These are phyloP conservation scores for Parazoanthus atlanticus DNA, from an alignment of 92 coral and sea anemone species.

Conservation along the genomic window DNA sequence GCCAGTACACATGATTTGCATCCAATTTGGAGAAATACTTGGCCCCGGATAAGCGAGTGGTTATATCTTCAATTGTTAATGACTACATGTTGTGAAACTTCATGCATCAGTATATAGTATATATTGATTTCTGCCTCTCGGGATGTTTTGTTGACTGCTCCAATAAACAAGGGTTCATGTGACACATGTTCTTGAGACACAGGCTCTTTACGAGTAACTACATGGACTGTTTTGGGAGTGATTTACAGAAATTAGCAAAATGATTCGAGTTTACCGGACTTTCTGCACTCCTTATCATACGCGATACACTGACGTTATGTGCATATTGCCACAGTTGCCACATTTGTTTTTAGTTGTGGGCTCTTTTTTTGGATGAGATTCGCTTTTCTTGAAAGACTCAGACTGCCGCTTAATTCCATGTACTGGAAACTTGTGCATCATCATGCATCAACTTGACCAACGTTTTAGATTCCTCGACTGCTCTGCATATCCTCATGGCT, in stretches of 20 bases:
- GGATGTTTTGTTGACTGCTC: too few species aligned
- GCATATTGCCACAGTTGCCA: constrained; percentile 26
- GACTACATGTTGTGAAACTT: too few species aligned
- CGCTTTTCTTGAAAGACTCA: background rate
- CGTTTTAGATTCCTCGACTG: constrained; percentile 2
- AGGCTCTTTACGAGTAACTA: too few species aligned
- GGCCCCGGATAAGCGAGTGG: constrained; percentile 21
- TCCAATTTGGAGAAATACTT: constrained; percentile 5
- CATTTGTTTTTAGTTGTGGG: background rate
- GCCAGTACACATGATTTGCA: constrained; percentile 11
- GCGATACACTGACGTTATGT: constrained; percentile 20
- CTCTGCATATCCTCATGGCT: constrained; percentile 26
- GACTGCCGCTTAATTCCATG: constrained; percentile 10
- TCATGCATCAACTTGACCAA: constrained; percentile 12
- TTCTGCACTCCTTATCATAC: constrained; percentile 15
- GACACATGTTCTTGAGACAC: too few species aligned
- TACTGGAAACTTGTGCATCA: background rate
- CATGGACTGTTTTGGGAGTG: too few species aligned
- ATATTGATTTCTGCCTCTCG: too few species aligned
- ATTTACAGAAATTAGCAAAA: background rate
- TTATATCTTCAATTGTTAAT: constrained; percentile 6
- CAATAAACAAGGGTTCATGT: too few species aligned
- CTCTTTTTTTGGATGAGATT: background rate
- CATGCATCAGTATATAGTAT: too few species aligned
- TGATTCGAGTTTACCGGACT: constrained; percentile 30